phyloP scores from a whole-genome alignment of 2,113 vertebrate genomes.

The Urocitellus parryii region DNA sequence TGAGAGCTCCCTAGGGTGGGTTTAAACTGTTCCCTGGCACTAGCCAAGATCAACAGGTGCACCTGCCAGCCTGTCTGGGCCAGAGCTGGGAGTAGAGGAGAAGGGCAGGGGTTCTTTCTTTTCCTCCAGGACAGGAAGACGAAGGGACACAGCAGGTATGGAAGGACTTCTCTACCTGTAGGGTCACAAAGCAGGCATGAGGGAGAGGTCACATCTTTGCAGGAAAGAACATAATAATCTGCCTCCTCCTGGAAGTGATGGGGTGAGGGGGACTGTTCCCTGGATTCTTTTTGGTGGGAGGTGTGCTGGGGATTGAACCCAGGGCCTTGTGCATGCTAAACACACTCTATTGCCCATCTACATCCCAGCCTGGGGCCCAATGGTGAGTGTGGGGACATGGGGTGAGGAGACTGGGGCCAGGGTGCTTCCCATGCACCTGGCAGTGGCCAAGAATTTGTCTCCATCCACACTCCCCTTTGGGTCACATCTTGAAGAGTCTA shows the following conservation, averaged over 20 bases:
- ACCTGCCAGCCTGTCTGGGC: neutral
- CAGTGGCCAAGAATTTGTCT: neutral
- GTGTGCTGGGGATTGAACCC: neutral
- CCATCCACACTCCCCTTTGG: no score
- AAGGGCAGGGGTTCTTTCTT: neutral
- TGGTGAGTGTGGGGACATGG: neutral
- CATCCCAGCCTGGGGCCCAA: neutral
- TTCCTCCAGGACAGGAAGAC: neutral
- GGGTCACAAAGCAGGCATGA: neutral
- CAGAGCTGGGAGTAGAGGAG: neutral
- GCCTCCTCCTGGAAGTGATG: neutral
- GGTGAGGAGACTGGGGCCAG: neutral
- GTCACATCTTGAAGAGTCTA: neutral
- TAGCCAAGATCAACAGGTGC: constrained; percentile 61
- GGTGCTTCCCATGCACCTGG: neutral
- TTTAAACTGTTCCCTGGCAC: neutral
- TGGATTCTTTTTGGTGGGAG: neutral
- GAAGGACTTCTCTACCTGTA: neutral
- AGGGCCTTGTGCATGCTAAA: neutral
- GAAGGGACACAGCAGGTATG: neutral
- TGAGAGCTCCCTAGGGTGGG: neutral
- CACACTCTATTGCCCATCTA: neutral
- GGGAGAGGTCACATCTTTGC: neutral
- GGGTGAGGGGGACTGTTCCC: neutral
- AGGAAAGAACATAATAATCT: neutral